A percentile compares a stretch with the other conserved stretches of the same genome.
phyloP scores from a whole-genome alignment of 2,888 invertebrate genomes.

The Amphipyra tragopoginis region DNA sequence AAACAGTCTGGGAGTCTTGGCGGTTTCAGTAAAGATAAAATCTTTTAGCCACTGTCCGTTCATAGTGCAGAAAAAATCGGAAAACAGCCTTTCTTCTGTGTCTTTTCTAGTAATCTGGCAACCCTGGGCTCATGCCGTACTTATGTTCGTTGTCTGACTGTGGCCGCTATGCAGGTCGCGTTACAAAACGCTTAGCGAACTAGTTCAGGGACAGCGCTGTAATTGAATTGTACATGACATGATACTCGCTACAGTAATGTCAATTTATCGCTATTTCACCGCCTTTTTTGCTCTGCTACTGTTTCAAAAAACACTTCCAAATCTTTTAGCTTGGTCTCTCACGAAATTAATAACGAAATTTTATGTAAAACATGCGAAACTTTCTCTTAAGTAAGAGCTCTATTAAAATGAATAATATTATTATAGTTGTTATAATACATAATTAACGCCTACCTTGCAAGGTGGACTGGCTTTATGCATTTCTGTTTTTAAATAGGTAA shows the following conservation, averaged over 20 bases:
- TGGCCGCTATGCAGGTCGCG: constrained; percentile 79
- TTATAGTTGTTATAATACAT: constrained; percentile 24
- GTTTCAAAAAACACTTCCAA: constrained; percentile 18
- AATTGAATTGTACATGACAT: constrained; percentile 78
- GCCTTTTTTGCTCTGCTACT: constrained; percentile 22
- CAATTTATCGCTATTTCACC: constrained; percentile 47
- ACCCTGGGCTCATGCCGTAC: constrained; percentile 34
- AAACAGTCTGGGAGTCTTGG: no score
- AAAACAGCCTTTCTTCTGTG: not conserved
- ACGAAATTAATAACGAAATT: constrained; percentile 10
- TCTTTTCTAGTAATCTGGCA: constrained; percentile 10
- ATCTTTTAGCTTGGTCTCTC: constrained; percentile 6
- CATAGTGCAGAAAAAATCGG: no score
- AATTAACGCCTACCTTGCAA: constrained; percentile 56
- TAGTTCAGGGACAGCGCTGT: constrained; percentile 84
- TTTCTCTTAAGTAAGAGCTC: constrained; percentile 43
- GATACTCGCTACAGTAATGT: constrained; percentile 68
- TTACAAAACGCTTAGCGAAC: constrained; percentile 82
- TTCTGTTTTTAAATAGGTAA: constrained; percentile 9
- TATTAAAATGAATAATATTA: constrained; percentile 32
- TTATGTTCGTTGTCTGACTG: constrained; percentile 60
- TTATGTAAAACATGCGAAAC: constrained; percentile 33
- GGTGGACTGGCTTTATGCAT: constrained; percentile 25
- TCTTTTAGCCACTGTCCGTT: no score
- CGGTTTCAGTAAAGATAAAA: no score